Conservation (phyloP, 2,888 invertebrate species). For the Cosmopolites sordidus region DNA sequence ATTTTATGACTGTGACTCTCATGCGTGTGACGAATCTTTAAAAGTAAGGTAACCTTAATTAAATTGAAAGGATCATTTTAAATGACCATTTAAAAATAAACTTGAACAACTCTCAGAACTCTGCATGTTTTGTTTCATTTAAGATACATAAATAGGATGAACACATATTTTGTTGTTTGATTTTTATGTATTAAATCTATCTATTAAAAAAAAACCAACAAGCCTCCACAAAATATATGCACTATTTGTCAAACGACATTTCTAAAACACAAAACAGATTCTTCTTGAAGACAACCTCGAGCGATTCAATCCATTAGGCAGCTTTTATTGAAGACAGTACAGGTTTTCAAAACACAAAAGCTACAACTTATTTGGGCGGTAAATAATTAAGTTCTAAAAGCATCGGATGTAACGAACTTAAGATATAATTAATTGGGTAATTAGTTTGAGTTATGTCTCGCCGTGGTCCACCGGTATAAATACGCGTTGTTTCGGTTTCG, state of each 20-base stretch:
- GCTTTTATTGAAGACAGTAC: neutral
- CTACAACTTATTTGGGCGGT: conserved; percentile 13
- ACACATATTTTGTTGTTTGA: too few relatives aligned
- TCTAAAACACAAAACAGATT: neutral
- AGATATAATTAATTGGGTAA: conserved; percentile 32
- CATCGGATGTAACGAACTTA: conserved; percentile 26
- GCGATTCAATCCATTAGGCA: neutral
- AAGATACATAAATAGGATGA: too few relatives aligned
- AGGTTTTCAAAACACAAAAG: conserved; percentile 4
- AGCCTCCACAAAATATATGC: neutral
- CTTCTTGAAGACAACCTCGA: neutral
- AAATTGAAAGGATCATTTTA: too few relatives aligned
- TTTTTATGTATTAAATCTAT: too few relatives aligned
- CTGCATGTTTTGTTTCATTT: too few relatives aligned
- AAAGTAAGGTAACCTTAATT: too few relatives aligned
- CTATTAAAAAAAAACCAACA: too few relatives aligned
- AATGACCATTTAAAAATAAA: too few relatives aligned
- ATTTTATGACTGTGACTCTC: too few relatives aligned
- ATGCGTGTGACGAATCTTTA: too few relatives aligned
- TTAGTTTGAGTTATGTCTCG: conserved; percentile 32
- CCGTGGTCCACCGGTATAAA: conserved; percentile 6
- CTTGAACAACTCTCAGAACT: too few relatives aligned
- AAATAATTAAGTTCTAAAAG: conserved; percentile 28
- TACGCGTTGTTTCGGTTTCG: conserved; percentile 9
- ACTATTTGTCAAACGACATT: neutral